Evolutionary conservation across 37 sponge, comb jelly and placozoan species (phyloP), one percentile per base, ranked within the genome.

Genomic region (Amphimedon queenslandica): DNA sequence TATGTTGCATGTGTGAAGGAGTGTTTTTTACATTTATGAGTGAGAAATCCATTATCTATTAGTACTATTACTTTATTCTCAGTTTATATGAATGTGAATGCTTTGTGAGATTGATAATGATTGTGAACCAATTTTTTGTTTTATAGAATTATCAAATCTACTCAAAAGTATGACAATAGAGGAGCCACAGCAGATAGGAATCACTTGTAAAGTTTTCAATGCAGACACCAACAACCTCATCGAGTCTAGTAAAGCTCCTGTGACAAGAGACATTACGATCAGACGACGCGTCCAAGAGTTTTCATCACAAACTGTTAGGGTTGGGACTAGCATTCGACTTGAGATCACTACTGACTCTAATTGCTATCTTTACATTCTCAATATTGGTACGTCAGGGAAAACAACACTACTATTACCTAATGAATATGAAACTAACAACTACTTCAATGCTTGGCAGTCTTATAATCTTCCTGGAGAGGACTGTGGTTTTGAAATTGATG

Each of bases 361-460:
- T 25, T 64, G 66, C 76, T 76, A 64, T 64, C 64, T 76, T 21
- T 76, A 76, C 55, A 23, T 76, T 27, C 24, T 76, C 51, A 76
- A 76, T 64, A 63, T 76, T 38, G 76, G 76, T 24, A 76, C 76
- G 25, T 76, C 76, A 11, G 76, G 76, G 32, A 76, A 64, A 16
- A 76, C 66, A 0, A 76, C 65, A 31, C 4, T 76, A 42, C 42
- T 76, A 2, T 30, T 76, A 29, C 76, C 76, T 25, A 76, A 64
- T 64, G 33, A 64, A 0, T 76, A 11, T 41, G 66, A 64, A n/a
- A 1, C 4, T 29, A 41, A 40, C 42, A 76, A 76, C 38, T 63
- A 36, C 51, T 76, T 76, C 30, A 41, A 63, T 3, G 66, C 66
- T 4, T 4, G 39, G 2, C 76, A 76, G 32, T 41, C 51, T 23